Conservation (phyloP, 2,797 vertebrate genomes). For the Xyrichtys novacula region DNA sequence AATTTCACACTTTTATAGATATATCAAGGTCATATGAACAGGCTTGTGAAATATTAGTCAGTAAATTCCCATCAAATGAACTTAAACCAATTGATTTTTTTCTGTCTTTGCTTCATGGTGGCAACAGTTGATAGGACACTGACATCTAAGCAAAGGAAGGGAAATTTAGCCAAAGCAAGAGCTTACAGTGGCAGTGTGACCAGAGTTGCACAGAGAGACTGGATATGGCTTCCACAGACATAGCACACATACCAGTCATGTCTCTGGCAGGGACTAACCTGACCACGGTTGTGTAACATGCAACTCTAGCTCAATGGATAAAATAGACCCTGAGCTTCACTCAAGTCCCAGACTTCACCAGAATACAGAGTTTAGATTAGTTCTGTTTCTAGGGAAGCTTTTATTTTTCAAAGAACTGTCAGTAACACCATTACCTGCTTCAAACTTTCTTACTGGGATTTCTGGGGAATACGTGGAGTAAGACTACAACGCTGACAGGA, state of each 20-base stretch:
- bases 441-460: background rate
- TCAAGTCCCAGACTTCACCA: conserved; percentile 3
- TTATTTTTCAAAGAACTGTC: background rate
- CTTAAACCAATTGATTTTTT: conserved; percentile 10
- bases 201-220: conserved; percentile 26
- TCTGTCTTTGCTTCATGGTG: conserved; percentile 1
- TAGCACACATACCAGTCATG: conserved; percentile 67
- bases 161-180: conserved; percentile 18
- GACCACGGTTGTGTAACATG: conserved; percentile 65
- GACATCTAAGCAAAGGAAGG: conserved; percentile 20
- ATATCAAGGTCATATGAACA: background rate
- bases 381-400: background rate
- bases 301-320: conserved; percentile 45
- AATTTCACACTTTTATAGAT: background rate
- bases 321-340: conserved; percentile 30
- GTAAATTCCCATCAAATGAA: conserved; percentile 19
- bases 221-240: conserved; percentile 61
- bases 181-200: conserved; percentile 14
- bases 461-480: background rate
- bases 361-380: background rate
- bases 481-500: background rate
- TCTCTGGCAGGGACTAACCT: conserved; percentile 52
- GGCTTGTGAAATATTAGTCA: background rate
- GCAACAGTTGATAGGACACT: conserved; percentile 7
- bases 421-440: background rate